Base-by-base conservation (phyloP, 2,113 vertebrate species). In the Brachyhypopomus occidentalis region DNA sequence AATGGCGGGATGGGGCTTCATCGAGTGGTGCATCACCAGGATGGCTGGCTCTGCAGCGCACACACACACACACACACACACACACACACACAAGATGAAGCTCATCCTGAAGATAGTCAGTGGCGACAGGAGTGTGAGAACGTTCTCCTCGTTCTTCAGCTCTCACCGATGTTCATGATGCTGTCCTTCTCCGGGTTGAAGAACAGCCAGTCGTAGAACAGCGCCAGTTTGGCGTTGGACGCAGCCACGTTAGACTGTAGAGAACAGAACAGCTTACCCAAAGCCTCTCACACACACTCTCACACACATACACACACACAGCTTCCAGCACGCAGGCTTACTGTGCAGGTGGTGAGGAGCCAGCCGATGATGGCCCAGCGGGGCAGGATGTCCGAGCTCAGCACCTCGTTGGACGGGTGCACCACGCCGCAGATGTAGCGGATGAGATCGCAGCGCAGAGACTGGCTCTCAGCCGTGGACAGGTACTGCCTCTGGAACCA, bases 151-250 rank as follows among this genome's bases (percentile, higher is more conserved):
- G 52, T 71, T 17, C 41, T 48, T 48, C 41, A 9, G 41, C 58
- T 70, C 86, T 90, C 86, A 98, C 97, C 97, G 56, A 99, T 99
- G 85, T 99, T 99, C 97, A 99, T 99, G 90, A 99, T 99, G 94
- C 97, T 98, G 92, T 99, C 97, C 87, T 99, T 99, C 86, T 99
- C 97, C 0, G 97, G 96, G 80, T 93, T 98, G 91, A 99, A 99
- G 94, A 99, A 99, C 19, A 99, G 94, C 97, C 97, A 99, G 84
- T 99, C 97, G 0, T 99, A 99, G 90, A 99, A 99, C 38, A 99
- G 90, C 34, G 97, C 97, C 91, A 98, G 95, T 73, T 99, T 99
- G 86, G 97, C 97, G 11, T 98, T 99, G 6, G 97, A 98, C 6
- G 97, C 97, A 0, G 97, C 97, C 0, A 99, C 97, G 0, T 99